These are phyloP conservation scores for Plebejus argus DNA, from an alignment of 2,888 invertebrate species.

Conservation along the genomic window DNA sequence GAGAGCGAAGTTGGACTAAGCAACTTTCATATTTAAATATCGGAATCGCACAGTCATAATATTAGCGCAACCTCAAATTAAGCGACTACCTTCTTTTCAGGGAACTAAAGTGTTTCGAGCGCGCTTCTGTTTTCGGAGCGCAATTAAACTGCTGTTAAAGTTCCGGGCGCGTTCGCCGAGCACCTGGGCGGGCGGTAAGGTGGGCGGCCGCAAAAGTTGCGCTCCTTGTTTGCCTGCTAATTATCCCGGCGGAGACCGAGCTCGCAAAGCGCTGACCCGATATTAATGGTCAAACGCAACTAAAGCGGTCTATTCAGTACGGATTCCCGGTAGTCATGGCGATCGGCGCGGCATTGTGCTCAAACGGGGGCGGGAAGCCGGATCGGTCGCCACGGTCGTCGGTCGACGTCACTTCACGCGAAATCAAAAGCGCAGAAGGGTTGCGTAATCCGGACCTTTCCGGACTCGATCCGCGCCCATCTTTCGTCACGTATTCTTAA, in stretches of 20 bases:
- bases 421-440: conserved; percentile 81
- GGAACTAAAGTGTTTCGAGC: conserved; percentile 73
- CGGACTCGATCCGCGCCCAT: conserved; percentile 75
- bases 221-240: conserved; percentile 78
- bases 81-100: conserved; percentile 71
- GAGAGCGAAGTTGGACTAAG: conserved; percentile 1
- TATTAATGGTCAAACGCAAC: conserved; percentile 72
- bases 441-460: conserved; percentile 79
- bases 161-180: conserved; percentile 75
- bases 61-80: conserved; percentile 46
- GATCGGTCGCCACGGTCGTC: conserved; percentile 75
- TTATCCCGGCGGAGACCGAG: conserved; percentile 71
- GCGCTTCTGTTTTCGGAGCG: conserved; percentile 76
- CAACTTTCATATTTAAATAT: conserved; percentile 31
- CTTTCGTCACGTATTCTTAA: conserved; percentile 82
- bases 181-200: conserved; percentile 61
- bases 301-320: conserved; percentile 64
- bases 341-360: conserved; percentile 74
- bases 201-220: conserved; percentile 68
- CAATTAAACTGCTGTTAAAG: conserved; percentile 80
- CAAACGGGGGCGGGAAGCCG: conserved; percentile 77
- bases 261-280: conserved; percentile 70
- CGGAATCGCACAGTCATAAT: conserved; percentile 26
- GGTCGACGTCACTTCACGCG: conserved; percentile 73
- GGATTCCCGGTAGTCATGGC: conserved; percentile 70